phyloP scores from a whole-genome alignment of 2,888 invertebrate genomes.

The Acronicta aceris region DNA sequence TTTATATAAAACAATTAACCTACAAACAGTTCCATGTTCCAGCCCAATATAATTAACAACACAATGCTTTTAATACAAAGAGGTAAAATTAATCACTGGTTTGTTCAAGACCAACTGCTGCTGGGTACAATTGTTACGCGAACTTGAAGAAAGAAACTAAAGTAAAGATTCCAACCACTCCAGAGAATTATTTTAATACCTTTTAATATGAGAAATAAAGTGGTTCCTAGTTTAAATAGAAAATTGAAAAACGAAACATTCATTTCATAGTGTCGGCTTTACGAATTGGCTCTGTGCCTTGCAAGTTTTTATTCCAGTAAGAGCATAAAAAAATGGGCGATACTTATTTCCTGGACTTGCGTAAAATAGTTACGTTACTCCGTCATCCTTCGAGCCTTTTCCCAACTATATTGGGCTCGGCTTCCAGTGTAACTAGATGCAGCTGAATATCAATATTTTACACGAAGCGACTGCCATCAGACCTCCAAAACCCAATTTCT shows the following conservation, averaged over 20 bases:
- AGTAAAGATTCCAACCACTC: constrained; percentile 33
- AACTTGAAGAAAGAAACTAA: constrained; percentile 37
- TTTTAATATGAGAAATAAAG: constrained; percentile 32
- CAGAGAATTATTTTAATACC: constrained; percentile 42
- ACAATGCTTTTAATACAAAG: constrained; percentile 54
- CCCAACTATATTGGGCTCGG: too few species aligned
- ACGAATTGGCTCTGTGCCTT: constrained; percentile 8
- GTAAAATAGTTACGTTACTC: too few species aligned
- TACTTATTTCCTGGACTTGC: too few species aligned
- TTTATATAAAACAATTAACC: constrained; percentile 32
- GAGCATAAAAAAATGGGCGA: too few species aligned
- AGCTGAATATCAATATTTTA: too few species aligned
- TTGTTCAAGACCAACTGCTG: constrained; percentile 47
- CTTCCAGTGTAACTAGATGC: too few species aligned
- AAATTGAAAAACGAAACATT: constrained; percentile 38
- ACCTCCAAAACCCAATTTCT: too few species aligned
- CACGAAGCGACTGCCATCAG: too few species aligned
- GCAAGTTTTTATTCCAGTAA: too few species aligned
- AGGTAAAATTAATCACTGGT: constrained; percentile 52
- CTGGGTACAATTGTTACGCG: constrained; percentile 32
- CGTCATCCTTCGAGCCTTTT: too few species aligned
- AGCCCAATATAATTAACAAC: constrained; percentile 45
- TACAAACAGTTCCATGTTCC: constrained; percentile 28
- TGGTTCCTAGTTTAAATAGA: constrained; percentile 11
- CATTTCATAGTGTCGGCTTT: constrained; percentile 20